phyloP scores from a whole-genome alignment of 2,888 invertebrate genomes.

The Euclidia mi region DNA sequence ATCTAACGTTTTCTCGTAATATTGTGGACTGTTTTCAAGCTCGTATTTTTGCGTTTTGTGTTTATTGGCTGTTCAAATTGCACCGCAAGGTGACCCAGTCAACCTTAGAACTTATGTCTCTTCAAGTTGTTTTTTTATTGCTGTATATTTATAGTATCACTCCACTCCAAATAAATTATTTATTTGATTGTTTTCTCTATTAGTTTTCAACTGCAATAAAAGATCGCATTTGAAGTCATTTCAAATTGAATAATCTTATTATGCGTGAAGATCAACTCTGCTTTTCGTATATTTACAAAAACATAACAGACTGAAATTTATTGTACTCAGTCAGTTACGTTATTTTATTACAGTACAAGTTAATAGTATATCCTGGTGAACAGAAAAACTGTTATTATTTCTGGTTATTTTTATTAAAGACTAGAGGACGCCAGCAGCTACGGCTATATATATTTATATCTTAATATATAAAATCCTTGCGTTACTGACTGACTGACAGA shows the following conservation, averaged over 20 bases:
- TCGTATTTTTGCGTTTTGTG: background rate
- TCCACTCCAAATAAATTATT: background rate
- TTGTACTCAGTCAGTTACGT: constrained; percentile 1
- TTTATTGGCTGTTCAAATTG: no score
- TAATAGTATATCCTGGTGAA: constrained; percentile 27
- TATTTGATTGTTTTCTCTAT: background rate
- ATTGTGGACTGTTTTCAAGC: background rate
- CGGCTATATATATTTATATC: no score
- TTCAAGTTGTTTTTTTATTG: background rate
- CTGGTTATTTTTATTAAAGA: constrained; percentile 9
- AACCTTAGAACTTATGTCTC: no score
- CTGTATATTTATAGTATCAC: background rate
- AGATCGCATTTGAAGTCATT: no score
- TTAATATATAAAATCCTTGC: no score
- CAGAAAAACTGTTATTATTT: constrained; percentile 22
- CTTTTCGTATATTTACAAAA: no score
- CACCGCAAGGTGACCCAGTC: no score
- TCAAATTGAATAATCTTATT: no score
- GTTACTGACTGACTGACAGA: no score
- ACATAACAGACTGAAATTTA: background rate
- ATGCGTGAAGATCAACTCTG: no score
- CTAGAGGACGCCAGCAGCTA: no score
- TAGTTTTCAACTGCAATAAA: no score
- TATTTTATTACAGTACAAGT: constrained; percentile 35
- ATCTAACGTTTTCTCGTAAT: background rate